Evolutionary conservation across 1,140 invertebrate species (phyloP).

Genomic region (Drosophila yakuba): DNA sequence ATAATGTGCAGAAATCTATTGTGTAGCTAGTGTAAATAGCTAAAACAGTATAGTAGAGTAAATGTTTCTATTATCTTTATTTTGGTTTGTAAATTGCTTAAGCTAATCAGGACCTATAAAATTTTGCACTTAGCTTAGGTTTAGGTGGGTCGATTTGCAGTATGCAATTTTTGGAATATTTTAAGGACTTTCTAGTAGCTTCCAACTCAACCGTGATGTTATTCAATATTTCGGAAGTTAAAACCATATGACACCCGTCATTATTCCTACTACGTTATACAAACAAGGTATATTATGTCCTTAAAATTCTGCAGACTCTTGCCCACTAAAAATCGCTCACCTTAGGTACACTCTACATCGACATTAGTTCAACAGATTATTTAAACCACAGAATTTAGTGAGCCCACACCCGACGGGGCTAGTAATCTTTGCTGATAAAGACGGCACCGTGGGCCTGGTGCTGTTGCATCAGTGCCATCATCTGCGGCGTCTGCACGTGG

Average conservation of each 20-base stretch:
- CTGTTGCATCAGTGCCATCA: constrained; percentile 72
- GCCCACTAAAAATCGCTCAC: constrained; percentile 5
- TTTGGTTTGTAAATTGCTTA: constrained; percentile 36
- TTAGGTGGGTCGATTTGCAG: constrained; percentile 29
- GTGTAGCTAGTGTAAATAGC: not conserved
- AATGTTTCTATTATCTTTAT: constrained; percentile 33
- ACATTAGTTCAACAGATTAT: constrained; percentile 18
- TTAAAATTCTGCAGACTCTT: not conserved
- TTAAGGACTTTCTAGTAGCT: not conserved
- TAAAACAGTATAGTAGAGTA: not conserved
- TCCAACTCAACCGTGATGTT: not conserved
- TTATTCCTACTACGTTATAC: not conserved
- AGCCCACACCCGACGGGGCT: constrained; percentile 23
- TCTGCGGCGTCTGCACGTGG: constrained; percentile 62
- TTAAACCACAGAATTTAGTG: constrained; percentile 27
- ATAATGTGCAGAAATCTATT: not conserved
- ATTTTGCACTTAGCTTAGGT: constrained; percentile 61
- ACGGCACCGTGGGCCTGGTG: constrained; percentile 60
- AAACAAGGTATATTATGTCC: not conserved
- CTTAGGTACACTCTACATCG: constrained; percentile 34
- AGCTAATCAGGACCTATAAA: constrained; percentile 44
- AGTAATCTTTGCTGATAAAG: constrained; percentile 70
- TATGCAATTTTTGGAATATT: constrained; percentile 7
- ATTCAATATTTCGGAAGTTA: not conserved
- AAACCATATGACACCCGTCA: not conserved